phyloP scores from a whole-genome alignment of 2,113 vertebrate species.

The Saccopteryx bilineata region DNA sequence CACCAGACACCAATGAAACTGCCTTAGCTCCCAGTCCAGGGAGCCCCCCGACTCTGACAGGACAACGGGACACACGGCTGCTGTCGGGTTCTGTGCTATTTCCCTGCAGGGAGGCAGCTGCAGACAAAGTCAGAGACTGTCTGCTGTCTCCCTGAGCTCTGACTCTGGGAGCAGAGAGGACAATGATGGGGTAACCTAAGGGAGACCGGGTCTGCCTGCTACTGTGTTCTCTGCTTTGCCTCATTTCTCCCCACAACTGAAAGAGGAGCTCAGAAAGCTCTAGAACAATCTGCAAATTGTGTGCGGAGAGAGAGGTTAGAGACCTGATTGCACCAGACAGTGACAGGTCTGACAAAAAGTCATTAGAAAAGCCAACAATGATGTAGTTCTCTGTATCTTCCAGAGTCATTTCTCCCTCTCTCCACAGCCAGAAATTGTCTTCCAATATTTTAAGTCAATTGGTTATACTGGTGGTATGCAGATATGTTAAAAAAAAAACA shows the following conservation, averaged over 20 bases:
- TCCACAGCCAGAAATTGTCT: not conserved
- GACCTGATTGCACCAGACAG: no score
- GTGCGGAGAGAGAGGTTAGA: no score
- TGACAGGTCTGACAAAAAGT: no score
- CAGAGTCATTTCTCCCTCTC: not conserved
- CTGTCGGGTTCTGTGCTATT: not conserved
- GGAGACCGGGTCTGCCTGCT: not conserved
- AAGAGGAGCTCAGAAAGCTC: not conserved
- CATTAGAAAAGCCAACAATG: not conserved
- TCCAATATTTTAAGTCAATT: not conserved
- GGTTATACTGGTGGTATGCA: no score
- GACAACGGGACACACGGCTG: not conserved
- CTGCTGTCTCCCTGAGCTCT: not conserved
- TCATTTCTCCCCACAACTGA: not conserved
- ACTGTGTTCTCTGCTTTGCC: not conserved
- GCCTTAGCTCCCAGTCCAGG: not conserved
- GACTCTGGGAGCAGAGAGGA: not conserved
- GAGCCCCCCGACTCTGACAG: not conserved
- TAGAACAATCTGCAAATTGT: not conserved
- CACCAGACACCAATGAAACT: not conserved
- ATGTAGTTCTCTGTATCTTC: not conserved
- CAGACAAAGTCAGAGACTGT: not conserved
- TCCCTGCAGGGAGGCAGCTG: not conserved
- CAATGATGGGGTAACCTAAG: not conserved
- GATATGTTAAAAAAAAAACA: no score